These are phyloP conservation scores for Fragum fragum DNA, from an alignment of 2,888 invertebrate genomes.

Conservation along the genomic window DNA sequence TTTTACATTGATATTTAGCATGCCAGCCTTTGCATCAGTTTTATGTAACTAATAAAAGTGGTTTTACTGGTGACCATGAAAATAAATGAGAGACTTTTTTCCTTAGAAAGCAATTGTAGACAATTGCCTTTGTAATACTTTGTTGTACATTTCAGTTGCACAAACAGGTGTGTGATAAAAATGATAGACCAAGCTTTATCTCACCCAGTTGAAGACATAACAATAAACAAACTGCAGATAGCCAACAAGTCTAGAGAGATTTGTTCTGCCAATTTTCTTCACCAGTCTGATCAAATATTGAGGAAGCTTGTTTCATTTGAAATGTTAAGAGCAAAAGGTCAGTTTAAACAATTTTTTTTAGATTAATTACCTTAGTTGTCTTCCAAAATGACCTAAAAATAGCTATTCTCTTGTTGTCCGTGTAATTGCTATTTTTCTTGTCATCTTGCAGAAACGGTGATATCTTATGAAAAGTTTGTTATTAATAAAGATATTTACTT, in stretches of 20 bases:
- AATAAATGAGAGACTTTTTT: too few species aligned
- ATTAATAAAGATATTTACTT: background rate
- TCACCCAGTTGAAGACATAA: slow-evolving; percentile 67
- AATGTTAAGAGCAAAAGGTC: slow-evolving; percentile 75
- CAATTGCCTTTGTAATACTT: too few species aligned
- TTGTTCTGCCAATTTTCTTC: slow-evolving; percentile 73
- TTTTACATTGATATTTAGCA: too few species aligned
- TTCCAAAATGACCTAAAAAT: background rate
- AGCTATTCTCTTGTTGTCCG: too few species aligned
- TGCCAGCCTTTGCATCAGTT: too few species aligned
- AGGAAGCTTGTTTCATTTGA: slow-evolving; percentile 74
- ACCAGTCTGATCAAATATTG: slow-evolving; percentile 80
- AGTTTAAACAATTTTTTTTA: background rate
- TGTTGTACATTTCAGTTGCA: background rate
- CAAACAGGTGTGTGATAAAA: slow-evolving; percentile 5
- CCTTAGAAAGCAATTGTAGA: too few species aligned
- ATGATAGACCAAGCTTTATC: slow-evolving; percentile 62
- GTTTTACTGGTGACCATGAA: too few species aligned
- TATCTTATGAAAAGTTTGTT: background rate
- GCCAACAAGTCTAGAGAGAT: slow-evolving; percentile 67
- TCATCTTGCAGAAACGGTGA: too few species aligned
- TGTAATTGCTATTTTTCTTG: too few species aligned
- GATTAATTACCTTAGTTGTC: background rate
- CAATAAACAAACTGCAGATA: slow-evolving; percentile 56
- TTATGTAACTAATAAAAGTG: too few species aligned